These are phyloP conservation scores for Struthio camelus DNA, from an alignment of 2,113 vertebrate genomes.

Conservation along the genomic window DNA sequence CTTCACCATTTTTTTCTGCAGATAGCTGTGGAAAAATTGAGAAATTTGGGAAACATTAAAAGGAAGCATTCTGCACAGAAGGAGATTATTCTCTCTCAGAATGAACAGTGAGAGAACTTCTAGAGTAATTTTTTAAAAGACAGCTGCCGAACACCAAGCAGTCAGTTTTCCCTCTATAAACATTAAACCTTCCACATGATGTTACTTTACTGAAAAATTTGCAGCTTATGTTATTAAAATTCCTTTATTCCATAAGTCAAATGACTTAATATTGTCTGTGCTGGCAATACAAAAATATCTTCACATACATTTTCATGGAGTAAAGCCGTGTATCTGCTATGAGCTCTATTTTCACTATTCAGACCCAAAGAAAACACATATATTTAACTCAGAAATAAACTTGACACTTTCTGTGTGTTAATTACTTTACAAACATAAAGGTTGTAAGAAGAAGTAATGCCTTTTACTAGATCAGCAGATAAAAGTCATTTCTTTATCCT, in stretches of 20 bases:
- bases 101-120: neutral
- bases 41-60: neutral
- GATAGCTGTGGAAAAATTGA: neutral
- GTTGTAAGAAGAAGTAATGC: neutral
- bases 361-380: neutral
- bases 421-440: neutral
- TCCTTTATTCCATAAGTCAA: neutral
- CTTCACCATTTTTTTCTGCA: neutral
- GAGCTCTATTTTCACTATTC: neutral
- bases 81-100: neutral
- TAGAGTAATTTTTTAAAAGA: neutral
- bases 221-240: neutral
- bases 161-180: neutral
- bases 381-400: no score
- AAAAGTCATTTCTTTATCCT: neutral
- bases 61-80: neutral
- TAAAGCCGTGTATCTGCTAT: neutral
- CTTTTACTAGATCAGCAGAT: neutral
- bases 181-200: neutral
- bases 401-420: no score
- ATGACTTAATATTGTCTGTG: neutral
- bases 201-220: neutral
- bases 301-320: neutral
- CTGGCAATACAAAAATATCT: neutral
- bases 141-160: neutral